These are phyloP conservation scores for Rissa tridactyla DNA, from an alignment of 2,113 vertebrate genomes.

Conservation along the genomic window DNA sequence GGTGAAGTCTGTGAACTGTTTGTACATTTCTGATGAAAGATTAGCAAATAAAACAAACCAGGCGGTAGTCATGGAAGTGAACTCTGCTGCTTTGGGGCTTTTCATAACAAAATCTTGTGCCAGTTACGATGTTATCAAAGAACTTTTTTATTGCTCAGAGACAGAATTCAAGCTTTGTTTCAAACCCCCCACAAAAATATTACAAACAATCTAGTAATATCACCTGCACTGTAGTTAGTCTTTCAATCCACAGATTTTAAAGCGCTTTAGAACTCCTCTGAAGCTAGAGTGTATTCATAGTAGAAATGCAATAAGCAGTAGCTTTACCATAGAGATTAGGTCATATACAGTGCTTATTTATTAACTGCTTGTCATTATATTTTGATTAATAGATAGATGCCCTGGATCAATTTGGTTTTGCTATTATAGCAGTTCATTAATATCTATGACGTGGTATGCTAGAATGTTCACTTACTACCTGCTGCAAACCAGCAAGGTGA, in stretches of 20 bases:
- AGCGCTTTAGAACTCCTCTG: neutral
- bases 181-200: neutral
- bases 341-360: neutral
- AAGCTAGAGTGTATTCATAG: neutral
- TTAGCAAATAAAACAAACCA: conserved; percentile 8
- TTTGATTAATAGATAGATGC: neutral
- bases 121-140: neutral
- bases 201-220: neutral
- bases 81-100: neutral
- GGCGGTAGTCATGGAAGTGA: neutral
- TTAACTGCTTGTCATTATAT: neutral
- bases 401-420: neutral
- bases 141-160: neutral
- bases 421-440: neutral
- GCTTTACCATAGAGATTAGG: neutral
- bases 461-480: neutral
- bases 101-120: neutral
- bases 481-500: neutral
- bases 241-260: neutral
- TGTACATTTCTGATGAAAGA: conserved; percentile 1
- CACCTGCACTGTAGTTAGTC: neutral
- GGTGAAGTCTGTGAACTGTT: neutral
- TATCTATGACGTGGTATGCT: neutral
- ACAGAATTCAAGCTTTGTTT: neutral
- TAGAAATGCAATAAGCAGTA: neutral